phyloP scores from a whole-genome alignment of 2,888 invertebrate species.

The Ernsta delagoae region DNA sequence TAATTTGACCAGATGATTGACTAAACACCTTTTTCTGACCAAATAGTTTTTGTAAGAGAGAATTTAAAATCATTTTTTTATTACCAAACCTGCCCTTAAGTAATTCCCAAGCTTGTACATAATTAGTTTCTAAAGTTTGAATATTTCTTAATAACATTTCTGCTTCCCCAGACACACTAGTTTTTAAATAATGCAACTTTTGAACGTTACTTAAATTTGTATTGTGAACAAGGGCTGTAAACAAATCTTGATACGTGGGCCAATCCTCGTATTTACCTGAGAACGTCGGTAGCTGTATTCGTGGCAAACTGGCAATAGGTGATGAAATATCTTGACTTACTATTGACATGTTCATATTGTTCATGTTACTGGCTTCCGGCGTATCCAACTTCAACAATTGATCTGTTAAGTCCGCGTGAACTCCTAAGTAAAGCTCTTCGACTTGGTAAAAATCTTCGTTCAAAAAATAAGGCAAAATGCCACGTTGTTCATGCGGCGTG shows the following conservation, averaged over 20 bases:
- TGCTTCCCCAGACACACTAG: constrained; percentile 40
- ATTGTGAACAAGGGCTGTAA: constrained; percentile 39
- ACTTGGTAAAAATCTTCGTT: constrained; percentile 9
- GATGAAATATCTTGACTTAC: constrained; percentile 15
- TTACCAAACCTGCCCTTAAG: constrained; percentile 34
- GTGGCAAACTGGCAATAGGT: constrained; percentile 22
- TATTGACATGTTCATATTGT: not conserved
- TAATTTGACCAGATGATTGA: constrained; percentile 1
- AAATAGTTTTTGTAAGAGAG: constrained; percentile 30
- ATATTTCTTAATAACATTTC: constrained; percentile 37
- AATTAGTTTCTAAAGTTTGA: constrained; percentile 38
- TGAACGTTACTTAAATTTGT: constrained; percentile 39
- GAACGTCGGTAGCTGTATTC: constrained; percentile 36
- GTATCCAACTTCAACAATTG: not conserved
- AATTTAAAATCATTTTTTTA: constrained; percentile 25
- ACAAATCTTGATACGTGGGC: constrained; percentile 40
- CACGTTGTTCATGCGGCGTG: constrained; percentile 1
- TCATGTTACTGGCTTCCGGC: not conserved
- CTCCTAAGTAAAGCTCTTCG: not conserved
- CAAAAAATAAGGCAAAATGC: not conserved
- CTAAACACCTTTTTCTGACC: constrained; percentile 8
- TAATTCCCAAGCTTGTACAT: constrained; percentile 37
- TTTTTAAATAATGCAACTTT: constrained; percentile 43
- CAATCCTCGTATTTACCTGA: constrained; percentile 37
- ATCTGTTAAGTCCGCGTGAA: not conserved